Base-by-base conservation (phyloP, 2,113 vertebrate genomes). In the Caracal caracal region DNA sequence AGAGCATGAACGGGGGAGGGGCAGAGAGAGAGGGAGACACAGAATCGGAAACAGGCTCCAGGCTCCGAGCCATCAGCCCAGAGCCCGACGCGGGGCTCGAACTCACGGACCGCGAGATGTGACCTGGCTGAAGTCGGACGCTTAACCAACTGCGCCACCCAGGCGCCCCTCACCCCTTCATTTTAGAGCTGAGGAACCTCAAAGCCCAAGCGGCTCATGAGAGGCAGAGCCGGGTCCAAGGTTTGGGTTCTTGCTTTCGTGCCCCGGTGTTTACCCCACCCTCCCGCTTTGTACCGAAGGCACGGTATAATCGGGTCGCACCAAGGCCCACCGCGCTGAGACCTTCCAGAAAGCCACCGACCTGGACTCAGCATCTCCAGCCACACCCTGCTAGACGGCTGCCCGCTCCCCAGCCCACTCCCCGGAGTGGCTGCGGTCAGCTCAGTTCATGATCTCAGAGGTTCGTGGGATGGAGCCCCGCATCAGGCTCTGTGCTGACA, bases 251-350 rank as follows among this genome's bases (percentile, higher is more conserved):
- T 33, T 17, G 61, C 70, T 59, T 40, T 59, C 33, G 11, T 2
- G 13, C 6, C 11, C 6, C 2, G 3, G 33, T 49, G 19, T 53
- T 65, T 10, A 30, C 0, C 13, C 6, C 30, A 11, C 20, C 47
- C 59, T 51, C 20, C n/a, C 19, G 2, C 53, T 49, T 40, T 56
- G 40, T 35, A 13, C 40, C 3, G 10, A 71, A 61, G 71, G 49
- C 0, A 1, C 11, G 4, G 35, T 49, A 11, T 20, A 16, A n/a
- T 83, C 79, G 43, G 49, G 9, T 49, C 65, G 49, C 22, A 37
- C n/a, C 15, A n/a, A 81, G 30, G 26, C 65, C 56, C 19, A 0
- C 40, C 71, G 19, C 37, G 20, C 10, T 16, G 51, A 90, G 26
- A 83, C 63, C 49, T 88, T 88, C 87, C 26, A 33, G 63, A 79